These are phyloP conservation scores for Drosophila mayri DNA, from an alignment of 1,140 invertebrate genomes.

Conservation along the genomic window DNA sequence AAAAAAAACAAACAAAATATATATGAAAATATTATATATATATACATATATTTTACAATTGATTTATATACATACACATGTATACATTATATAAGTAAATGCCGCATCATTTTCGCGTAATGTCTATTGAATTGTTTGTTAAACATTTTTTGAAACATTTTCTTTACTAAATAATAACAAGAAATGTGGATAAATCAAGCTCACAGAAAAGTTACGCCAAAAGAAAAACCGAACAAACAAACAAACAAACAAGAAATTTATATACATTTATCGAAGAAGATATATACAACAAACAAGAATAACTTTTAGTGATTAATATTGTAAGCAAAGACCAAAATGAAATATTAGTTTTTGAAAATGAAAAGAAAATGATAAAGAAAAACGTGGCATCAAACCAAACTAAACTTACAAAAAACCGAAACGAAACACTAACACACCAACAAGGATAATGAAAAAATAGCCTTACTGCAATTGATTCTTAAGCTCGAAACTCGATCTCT, in stretches of 20 bases:
- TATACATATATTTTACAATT: conserved; percentile 70
- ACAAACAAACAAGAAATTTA: conserved; percentile 51
- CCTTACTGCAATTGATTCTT: conserved; percentile 32
- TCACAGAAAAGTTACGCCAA: conserved; percentile 58
- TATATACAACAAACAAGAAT: conserved; percentile 49
- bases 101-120: conserved; percentile 71
- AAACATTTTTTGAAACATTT: conserved; percentile 73
- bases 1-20: too few relatives aligned
- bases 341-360: conserved; percentile 52
- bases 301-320: conserved; percentile 59
- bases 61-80: conserved; percentile 49
- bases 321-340: conserved; percentile 70
- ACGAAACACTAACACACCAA: conserved; percentile 1
- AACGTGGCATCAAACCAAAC: conserved; percentile 26
- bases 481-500: conserved; percentile 9
- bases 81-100: conserved; percentile 73
- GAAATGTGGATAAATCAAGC: conserved; percentile 36
- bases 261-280: conserved; percentile 64
- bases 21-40: conserved; percentile 24
- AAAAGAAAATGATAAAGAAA: conserved; percentile 11
- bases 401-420: conserved; percentile 12
- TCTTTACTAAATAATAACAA: conserved; percentile 52
- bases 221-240: conserved; percentile 17
- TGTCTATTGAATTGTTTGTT: conserved; percentile 74
- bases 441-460: conserved; percentile 38